phyloP scores from a whole-genome alignment of 2,113 vertebrate species.

The Panthera uncia region DNA sequence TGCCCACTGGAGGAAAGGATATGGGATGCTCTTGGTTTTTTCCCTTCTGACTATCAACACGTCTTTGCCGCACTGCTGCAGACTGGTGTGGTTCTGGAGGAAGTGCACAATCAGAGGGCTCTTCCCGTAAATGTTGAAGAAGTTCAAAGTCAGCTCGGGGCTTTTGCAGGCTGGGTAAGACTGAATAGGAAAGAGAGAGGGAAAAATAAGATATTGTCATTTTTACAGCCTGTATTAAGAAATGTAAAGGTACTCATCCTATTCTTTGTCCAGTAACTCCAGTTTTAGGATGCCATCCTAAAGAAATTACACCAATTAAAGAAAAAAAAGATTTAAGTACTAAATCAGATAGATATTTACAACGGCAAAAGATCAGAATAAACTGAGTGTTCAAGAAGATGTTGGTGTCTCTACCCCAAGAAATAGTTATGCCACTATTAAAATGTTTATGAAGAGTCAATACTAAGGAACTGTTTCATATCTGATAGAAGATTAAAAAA shows the following conservation, averaged over 20 bases:
- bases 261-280: not conserved
- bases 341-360: not conserved
- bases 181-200: conserved; percentile 31
- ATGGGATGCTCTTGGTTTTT: conserved; percentile 50
- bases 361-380: not conserved
- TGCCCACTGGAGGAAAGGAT: not conserved
- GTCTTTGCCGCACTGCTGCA: conserved; percentile 51
- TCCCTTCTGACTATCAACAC: conserved; percentile 69
- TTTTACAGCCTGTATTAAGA: not conserved
- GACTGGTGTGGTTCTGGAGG: conserved; percentile 42
- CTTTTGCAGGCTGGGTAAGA: conserved; percentile 66
- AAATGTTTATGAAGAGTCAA: not conserved
- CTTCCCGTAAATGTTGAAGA: conserved; percentile 71
- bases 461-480: not conserved
- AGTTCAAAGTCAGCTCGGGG: conserved; percentile 41
- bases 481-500: not conserved
- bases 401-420: not conserved
- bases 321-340: not conserved
- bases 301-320: not conserved
- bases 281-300: not conserved
- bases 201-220: not conserved
- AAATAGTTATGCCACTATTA: not conserved
- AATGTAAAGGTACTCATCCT: not conserved
- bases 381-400: not conserved
- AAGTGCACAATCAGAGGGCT: conserved; percentile 76